A percentile compares a stretch with the other conserved stretches of the same genome.
phyloP scores from a whole-genome alignment of 1,140 invertebrate species.

The Dreissena polymorpha region DNA sequence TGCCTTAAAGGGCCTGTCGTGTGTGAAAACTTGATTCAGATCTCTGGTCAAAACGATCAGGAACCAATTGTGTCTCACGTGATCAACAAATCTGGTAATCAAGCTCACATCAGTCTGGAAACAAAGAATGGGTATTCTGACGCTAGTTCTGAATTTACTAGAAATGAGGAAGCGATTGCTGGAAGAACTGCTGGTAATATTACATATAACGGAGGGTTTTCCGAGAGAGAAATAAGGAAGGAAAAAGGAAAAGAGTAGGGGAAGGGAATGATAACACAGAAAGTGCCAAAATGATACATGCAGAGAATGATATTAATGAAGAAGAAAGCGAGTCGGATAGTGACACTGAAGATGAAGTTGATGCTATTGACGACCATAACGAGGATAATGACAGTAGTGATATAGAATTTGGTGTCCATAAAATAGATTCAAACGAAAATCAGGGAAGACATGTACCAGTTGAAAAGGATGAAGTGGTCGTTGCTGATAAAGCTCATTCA shows the following conservation, averaged over 20 bases:
- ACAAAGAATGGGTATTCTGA: not conserved
- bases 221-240: not conserved
- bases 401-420: not conserved
- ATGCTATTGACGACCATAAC: conserved; percentile 17
- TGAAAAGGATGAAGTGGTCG: not conserved
- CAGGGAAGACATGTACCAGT: not conserved
- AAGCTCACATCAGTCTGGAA: not conserved
- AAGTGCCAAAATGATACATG: not conserved
- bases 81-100: not conserved
- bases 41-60: not conserved
- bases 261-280: not conserved
- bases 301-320: not conserved
- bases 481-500: not conserved
- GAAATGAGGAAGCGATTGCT: not conserved
- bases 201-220: not conserved
- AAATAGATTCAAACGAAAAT: not conserved
- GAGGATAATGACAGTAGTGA: not conserved
- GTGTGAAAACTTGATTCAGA: conserved; percentile 33
- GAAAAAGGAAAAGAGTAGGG: conserved; percentile 23
- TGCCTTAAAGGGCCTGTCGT: conserved; percentile 53
- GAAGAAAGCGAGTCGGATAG: not conserved
- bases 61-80: not conserved
- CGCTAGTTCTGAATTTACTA: not conserved
- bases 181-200: not conserved
- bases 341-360: conserved; percentile 2